Base-by-base conservation (phyloP, 2,113 vertebrate species). In the Suricata suricatta region DNA sequence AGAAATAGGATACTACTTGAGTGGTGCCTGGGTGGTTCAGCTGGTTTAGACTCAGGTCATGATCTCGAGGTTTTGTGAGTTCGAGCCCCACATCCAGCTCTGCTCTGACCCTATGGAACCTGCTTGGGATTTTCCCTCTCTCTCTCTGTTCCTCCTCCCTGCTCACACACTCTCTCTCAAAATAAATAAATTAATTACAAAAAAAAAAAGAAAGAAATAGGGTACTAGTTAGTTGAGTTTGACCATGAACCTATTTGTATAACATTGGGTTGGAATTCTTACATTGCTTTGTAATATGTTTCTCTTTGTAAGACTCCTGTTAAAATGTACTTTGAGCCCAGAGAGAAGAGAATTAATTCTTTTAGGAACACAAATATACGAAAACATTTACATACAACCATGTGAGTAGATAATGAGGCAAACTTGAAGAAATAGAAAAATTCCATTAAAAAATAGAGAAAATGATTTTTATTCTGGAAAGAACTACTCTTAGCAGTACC, bases 361-460 rank as follows among this genome's bases (percentile, higher is more conserved):
- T 77, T 21, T 44, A 83, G 54, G 50, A 64, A 93, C 25, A 3
- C 79, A 77, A 31, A 54, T 64, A 87, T 63, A 90, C 57, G 35
- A 10, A 72, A 35, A 83, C 16, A 72, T 47, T 89, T 25, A 64
- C 19, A n/a, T 82, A 82, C 31, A 80, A 4, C 35, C 23, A 84
- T 35, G 64, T 17, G 19, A 27, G 17, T 57, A 74, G 5, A 16
- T 96, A 90, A 64, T 21, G 7, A 97, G 35, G 27, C 3, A 64
- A 72, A 38, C 9, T 63, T 94, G 44, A 76, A 86, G 50, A 96
- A 95, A 79, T 8, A 71, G n/a, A 88, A 96, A 90, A 92, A 81
- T 71, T 47, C 11, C 16, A 76, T 33, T 86, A 47, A 79, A 96
- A 97, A 92, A n/a, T 64, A 31, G 82, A 93, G 86, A 91, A 95